A percentile compares a stretch with the other conserved stretches of the same genome.
Conservation (phyloP, 2,888 invertebrate species). For the Lasioglossum malachurum region DNA sequence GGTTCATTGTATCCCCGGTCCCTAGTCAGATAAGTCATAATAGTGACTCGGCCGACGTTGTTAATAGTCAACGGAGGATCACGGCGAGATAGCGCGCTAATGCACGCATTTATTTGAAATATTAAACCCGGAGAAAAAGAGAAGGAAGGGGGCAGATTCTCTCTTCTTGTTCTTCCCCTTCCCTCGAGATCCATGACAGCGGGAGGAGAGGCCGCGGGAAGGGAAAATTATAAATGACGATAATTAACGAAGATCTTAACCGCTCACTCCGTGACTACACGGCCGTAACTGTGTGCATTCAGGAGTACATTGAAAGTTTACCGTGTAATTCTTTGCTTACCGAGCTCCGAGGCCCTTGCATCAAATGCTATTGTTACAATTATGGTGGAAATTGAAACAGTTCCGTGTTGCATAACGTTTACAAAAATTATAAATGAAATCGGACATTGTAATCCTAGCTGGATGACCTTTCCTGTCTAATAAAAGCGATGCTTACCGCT, state of each 20-base stretch:
- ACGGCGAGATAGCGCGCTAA: constrained; percentile 83
- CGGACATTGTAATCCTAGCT: not conserved
- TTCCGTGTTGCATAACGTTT: not conserved
- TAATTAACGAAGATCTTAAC: constrained; percentile 82
- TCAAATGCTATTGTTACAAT: not conserved
- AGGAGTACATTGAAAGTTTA: constrained; percentile 43
- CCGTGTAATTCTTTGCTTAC: constrained; percentile 41
- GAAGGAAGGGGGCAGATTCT: constrained; percentile 60
- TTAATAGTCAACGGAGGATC: constrained; percentile 83
- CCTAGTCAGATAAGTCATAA: constrained; percentile 82
- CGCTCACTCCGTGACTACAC: constrained; percentile 79
- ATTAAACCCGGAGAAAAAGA: constrained; percentile 78
- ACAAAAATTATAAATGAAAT: constrained; percentile 5
- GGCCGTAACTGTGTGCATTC: constrained; percentile 64
- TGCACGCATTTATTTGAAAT: constrained; percentile 84
- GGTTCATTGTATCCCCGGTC: constrained; percentile 69
- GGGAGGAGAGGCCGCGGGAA: constrained; percentile 58
- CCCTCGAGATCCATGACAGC: constrained; percentile 41
- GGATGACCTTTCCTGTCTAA: not conserved
- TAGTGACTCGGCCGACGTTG: constrained; percentile 80
- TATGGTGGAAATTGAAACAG: not conserved
- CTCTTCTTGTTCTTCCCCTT: constrained; percentile 61
- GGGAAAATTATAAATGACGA: constrained; percentile 82
- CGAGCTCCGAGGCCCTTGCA: not conserved
- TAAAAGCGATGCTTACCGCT: not conserved